Evolutionary conservation across 2,797 vertebrate species (phyloP), one percentile per base, ranked within the genome.

Genomic region (Australoheros facetus): DNA sequence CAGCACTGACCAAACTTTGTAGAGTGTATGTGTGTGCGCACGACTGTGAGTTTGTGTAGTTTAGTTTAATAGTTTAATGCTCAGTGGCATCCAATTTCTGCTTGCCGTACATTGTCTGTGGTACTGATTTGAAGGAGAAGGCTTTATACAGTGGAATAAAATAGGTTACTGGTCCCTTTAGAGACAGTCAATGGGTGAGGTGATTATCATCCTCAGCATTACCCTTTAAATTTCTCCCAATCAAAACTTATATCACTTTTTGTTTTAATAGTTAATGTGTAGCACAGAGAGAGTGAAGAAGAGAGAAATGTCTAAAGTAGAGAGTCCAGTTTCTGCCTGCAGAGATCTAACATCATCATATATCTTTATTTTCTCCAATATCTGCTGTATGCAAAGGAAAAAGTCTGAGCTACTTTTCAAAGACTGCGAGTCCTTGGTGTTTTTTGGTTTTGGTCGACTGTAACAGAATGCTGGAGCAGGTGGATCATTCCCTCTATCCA

Each of bases 401-500:
- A 58, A 88, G 82, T 90, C 62, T 56, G 81, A 87, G 87, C 71
- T 81, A 90, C 90, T 93, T 93, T 94, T 94, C 90, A 94, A 94
- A 94, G 91, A 91, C 87, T 77, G 72, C 1, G 16, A 89, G 88
- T 90, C 88, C 87, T 88, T 86, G 69, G 77, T 89, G 82, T 85
- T 91, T 88, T 81, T 87, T 80, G 84, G 84, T 89, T 89, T 80
- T 7, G 45, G 78, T 87, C 62, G 78, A 90, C 64, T 82, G 84
- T 88, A 85, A 88, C 91, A 93, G 92, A 91, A 92, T 89, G 91
- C 72, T 3, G 79, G 91, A 94, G 92, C 93, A 95, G 94, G 94
- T 94, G 94, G 90, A 93, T 87, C 81, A 81, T 87, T 90, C 62
- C 81, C 78, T 88, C 85, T 81, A 87, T 92, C 91, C 89, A 91